A percentile compares a stretch with the other conserved stretches of the same genome.
These are phyloP conservation scores for Pheosia tremula DNA, from an alignment of 2,888 invertebrate species.

Conservation along the genomic window DNA sequence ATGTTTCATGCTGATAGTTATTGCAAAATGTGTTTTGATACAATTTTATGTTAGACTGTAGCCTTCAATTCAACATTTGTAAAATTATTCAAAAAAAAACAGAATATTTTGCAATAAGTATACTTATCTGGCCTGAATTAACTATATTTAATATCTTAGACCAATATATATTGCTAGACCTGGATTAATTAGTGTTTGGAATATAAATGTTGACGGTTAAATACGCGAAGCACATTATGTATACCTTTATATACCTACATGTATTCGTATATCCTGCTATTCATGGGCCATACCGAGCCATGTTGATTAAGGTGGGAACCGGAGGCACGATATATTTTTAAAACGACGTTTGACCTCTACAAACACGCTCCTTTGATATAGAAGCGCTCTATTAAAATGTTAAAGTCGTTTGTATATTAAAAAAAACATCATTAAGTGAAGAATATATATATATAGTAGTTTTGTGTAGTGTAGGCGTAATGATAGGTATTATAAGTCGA, in stretches of 20 bases:
- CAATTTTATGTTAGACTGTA: too few species aligned
- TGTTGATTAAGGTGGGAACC: constrained; percentile 17
- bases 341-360: constrained; percentile 32
- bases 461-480: background rate
- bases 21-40: too few species aligned
- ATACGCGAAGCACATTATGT: background rate
- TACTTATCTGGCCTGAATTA: too few species aligned
- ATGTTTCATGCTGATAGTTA: too few species aligned
- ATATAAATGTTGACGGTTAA: background rate
- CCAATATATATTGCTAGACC: too few species aligned
- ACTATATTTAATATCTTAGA: too few species aligned
- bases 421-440: background rate
- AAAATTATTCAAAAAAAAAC: too few species aligned
- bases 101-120: too few species aligned
- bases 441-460: background rate
- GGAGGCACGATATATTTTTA: constrained; percentile 17
- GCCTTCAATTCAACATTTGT: too few species aligned
- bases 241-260: background rate
- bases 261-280: background rate
- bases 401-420: constrained; percentile 2
- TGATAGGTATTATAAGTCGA: background rate
- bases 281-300: constrained; percentile 12
- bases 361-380: constrained; percentile 22
- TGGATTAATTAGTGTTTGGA: too few species aligned
- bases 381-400: constrained; percentile 2